Evolutionary conservation across 2,797 vertebrate species (phyloP), one percentile per base, ranked within the genome.

Genomic region (Melanotaenia boesemani): DNA sequence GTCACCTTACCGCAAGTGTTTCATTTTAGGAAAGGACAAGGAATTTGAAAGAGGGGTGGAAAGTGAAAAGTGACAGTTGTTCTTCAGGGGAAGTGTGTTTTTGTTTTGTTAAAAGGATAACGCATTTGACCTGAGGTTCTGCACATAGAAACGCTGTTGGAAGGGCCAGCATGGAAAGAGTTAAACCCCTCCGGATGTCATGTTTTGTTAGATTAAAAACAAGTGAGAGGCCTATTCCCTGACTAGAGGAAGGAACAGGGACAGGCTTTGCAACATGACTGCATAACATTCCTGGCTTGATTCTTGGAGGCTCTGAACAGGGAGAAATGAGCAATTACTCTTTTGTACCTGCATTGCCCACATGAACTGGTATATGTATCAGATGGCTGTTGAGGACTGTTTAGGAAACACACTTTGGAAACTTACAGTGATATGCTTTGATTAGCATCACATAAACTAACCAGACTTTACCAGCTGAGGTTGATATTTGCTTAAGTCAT

Each of bases 31-130:
- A 61, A 41, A 61, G 3, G 0, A 11, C 16, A 41, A 61, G 3
- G 13, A 37, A 7, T 37, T n/a, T 37, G 18, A 11, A 59, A 32
- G 18, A n/a, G 12, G 9, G 18, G 24, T 9, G n/a, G 22, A 60
- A 12, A 11, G n/a, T 37, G 22, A 37, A 60, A 37, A 2, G n/a
- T 22, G n/a, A 37, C 28, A 22, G 18, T 24, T 37, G n/a, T 37
- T 18, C 20, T 32, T 36, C 5, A 59, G 13, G n/a, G 12, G 8
- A n/a, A 10, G 48, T 13, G 4, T 5, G 11, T 7, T 34, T 30
- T 37, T 61, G 55, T 59, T 62, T 74, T 74, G 80, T 84, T 86
- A 87, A 70, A 85, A 85, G 86, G 83, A 80, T 37, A 58, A n/a
- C 67, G 64, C 69, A 39, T n/a, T 8, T 57, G n/a, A 57, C 55